Base-by-base conservation (phyloP, 2,888 invertebrate genomes). In the Gibbula magus region DNA sequence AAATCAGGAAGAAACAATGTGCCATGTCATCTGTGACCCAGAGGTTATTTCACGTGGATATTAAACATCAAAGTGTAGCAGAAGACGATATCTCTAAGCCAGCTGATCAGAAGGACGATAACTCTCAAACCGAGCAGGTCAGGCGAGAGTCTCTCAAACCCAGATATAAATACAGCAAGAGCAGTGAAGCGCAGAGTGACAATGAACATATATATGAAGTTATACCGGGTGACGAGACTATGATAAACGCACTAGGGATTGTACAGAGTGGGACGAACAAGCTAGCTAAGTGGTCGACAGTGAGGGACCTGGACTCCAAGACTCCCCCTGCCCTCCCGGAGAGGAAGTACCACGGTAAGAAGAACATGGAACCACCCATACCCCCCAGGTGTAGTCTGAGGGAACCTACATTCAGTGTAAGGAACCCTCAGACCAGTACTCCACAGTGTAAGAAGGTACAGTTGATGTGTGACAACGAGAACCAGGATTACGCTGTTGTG, bases 201-300 rank as follows among this genome's bases (percentile, higher is more conserved):
- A 78, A 79, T 53, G 83, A 83, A 53, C 83, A 83, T 35, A 78
- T 83, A 8, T 81, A 83, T 52, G 83, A 83, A 45, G 80, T 74
- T 51, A 79, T 83, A 8, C 79, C 75, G 18, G 81, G 80, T 18
- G 78, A 79, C 76, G 77, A 75, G 54, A 70, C 32, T 74, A 54
- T 78, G 73, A 22, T 78, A 20, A 77, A 45, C 45, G 16, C 66
- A 32, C 73, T 29, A 0, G 54, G 52, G 5, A 25, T 54, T n/a
- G 53, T 54, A n/a, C 39, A 35, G 32, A 22, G 39, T 16, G 45
- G 39, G 51, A 39, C 20, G 45, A n/a, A 25, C 20, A 66, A 66
- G 22, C 75, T 61, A 4, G 51, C 66, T 0, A 75, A 75, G 45
- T 53, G 66, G 75, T 39, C 54, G 32, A 66, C 66, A n/a, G 35